Evolutionary conservation across 2,113 vertebrate species (phyloP), one percentile per base, ranked within the genome.

Genomic region (Myocastor coypus): DNA sequence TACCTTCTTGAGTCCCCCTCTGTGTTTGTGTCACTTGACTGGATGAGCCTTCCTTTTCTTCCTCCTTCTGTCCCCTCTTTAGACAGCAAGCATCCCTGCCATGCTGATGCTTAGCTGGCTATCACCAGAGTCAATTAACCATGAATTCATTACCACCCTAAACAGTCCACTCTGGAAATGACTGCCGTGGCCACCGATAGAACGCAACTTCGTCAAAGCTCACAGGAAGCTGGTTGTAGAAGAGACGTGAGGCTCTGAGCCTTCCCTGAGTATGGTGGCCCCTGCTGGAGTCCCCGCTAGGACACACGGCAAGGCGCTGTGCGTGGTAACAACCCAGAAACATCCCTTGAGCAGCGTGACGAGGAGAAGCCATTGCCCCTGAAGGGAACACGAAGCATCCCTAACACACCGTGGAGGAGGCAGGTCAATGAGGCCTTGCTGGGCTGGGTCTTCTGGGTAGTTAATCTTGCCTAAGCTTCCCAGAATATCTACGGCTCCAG

Each of bases 181-280:
- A 85, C 52, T 77, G 46, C 69, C 0, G 42, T 0, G 82, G 34
- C 46, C n/a, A 1, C 40, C 2, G 3, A 81, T 94, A 19, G 46
- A 30, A n/a, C 2, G 19, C 59, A 37, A 30, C n/a, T 40, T 32
- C 2, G 22, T 14, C 9, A 1, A 81, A 28, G 57, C 42, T 78
- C 26, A 2, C 17, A 0, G 2, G 19, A 55, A 30, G n/a, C 3
- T 78, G 40, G 46, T 50, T 61, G 30, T 84, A 32, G 30, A 78
- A 34, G 4, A 20, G 30, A 3, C 30, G 24, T 2, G 46, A 77
- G 46, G 73, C 14, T 37, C 0, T 19, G 87, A 73, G 68, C 11
- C 24, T 1, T 16, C n/a, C 26, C 5, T 1, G 2, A 9, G 73
- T 14, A 9, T 4, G 0, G 2, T 1, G 0, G 6, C 34, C 57